Conservation (phyloP, 2,888 invertebrate genomes). For the Gasteruption jaculator region DNA sequence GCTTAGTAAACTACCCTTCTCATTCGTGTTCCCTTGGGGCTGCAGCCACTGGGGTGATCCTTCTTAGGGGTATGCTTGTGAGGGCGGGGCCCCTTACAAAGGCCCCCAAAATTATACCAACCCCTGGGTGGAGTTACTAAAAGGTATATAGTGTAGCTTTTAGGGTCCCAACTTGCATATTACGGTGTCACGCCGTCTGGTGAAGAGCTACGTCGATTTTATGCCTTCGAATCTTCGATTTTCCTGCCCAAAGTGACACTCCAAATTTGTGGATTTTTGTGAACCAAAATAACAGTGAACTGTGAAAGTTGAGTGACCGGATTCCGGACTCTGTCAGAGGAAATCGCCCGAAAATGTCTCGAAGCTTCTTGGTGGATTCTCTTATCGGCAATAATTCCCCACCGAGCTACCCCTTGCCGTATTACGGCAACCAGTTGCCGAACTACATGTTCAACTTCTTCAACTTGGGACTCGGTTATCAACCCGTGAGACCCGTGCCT, state of each 20-base stretch:
- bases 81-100: constrained; percentile 44
- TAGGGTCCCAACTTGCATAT: constrained; percentile 33
- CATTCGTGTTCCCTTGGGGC: constrained; percentile 33
- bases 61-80: constrained; percentile 28
- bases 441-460: constrained; percentile 50
- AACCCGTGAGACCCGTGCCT: constrained; percentile 43
- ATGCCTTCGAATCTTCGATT: too few relatives aligned
- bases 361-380: constrained; percentile 78
- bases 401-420: constrained; percentile 50
- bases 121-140: constrained; percentile 49
- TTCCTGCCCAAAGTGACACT: constrained; percentile 1
- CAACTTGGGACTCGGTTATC: constrained; percentile 44
- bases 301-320: not conserved
- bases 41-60: constrained; percentile 24
- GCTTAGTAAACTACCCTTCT: constrained; percentile 37
- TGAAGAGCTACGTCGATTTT: constrained; percentile 18
- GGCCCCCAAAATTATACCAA: constrained; percentile 37
- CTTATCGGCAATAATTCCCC: constrained; percentile 64
- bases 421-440: constrained; percentile 50
- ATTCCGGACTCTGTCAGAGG: not conserved
- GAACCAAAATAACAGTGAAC: constrained; percentile 6
- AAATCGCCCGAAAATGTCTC: constrained; percentile 60
- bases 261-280: not conserved
- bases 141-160: constrained; percentile 39
- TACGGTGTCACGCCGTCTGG: constrained; percentile 30